Conservation (phyloP, 92 coral and sea anemone species). For the Actinernus sp. region DNA sequence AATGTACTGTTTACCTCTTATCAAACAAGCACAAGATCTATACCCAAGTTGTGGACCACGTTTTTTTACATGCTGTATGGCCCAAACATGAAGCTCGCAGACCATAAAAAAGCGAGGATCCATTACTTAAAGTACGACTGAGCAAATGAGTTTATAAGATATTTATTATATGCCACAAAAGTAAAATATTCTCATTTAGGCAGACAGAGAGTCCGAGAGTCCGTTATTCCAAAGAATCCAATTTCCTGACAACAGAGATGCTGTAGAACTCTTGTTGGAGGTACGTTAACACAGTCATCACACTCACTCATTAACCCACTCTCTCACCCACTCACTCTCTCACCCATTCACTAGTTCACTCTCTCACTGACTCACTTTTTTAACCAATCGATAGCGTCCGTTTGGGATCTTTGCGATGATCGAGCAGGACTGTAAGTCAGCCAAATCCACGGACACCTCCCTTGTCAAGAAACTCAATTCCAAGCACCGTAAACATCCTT, state of each 20-base stretch:
- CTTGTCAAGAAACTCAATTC: conserved; percentile 67
- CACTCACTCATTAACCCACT: background rate
- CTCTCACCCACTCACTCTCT: background rate
- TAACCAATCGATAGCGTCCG: conserved; percentile 30
- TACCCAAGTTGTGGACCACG: no score
- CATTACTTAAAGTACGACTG: no score
- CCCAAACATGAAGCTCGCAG: no score
- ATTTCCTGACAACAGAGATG: conserved; percentile 61
- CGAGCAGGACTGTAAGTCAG: conserved; percentile 31
- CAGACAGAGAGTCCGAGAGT: conserved; percentile 70
- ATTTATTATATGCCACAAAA: no score
- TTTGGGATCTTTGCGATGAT: conserved; percentile 41
- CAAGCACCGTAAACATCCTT: conserved; percentile 47
- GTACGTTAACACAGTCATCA: conserved; percentile 16
- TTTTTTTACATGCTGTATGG: no score
- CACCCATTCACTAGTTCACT: no score
- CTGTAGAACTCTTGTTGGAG: conserved; percentile 64
- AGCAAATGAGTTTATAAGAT: no score
- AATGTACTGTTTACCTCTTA: no score
- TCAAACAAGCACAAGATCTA: no score
- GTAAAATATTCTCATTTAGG: conserved; percentile 16
- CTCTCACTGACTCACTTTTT: no score
- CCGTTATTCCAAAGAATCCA: conserved; percentile 30
- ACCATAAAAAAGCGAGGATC: no score
- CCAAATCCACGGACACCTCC: conserved; percentile 36